These are phyloP conservation scores for Pangasius macronema DNA, from an alignment of 2,797 vertebrate species.

Conservation along the genomic window DNA sequence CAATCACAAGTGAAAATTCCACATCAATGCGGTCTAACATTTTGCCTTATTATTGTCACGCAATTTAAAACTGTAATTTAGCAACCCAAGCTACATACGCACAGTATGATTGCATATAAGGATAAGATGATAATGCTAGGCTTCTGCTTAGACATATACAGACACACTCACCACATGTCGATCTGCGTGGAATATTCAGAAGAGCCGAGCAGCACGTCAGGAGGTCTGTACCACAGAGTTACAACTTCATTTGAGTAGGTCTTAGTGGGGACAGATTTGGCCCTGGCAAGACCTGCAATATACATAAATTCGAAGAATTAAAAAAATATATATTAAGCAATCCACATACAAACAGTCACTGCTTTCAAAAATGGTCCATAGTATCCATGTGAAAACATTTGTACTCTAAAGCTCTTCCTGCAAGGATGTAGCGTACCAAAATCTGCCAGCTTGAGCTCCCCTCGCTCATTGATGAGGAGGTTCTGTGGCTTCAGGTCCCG, in stretches of 20 bases:
- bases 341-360: background rate
- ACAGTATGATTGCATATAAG: background rate
- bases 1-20: background rate
- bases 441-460: conserved; percentile 81
- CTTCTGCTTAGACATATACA: background rate
- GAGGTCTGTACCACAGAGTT: conserved; percentile 88
- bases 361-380: background rate
- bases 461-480: conserved; percentile 78
- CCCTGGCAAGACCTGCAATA: conserved; percentile 78
- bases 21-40: background rate
- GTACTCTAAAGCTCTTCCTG: background rate
- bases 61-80: background rate
- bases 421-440: conserved; percentile 68
- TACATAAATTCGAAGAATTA: background rate
- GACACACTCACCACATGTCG: conserved; percentile 82
- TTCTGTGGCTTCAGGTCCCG: conserved; percentile 82
- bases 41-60: background rate
- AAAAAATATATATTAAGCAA: background rate
- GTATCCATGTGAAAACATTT: background rate
- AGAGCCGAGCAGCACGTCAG: conserved; percentile 86
- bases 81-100: background rate
- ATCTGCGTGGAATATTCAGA: conserved; percentile 90
- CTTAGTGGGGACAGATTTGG: conserved; percentile 88
- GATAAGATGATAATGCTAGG: background rate
- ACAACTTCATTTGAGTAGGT: conserved; percentile 92